phyloP scores from a whole-genome alignment of 2,797 vertebrate species.

The Erpetoichthys calabaricus region DNA sequence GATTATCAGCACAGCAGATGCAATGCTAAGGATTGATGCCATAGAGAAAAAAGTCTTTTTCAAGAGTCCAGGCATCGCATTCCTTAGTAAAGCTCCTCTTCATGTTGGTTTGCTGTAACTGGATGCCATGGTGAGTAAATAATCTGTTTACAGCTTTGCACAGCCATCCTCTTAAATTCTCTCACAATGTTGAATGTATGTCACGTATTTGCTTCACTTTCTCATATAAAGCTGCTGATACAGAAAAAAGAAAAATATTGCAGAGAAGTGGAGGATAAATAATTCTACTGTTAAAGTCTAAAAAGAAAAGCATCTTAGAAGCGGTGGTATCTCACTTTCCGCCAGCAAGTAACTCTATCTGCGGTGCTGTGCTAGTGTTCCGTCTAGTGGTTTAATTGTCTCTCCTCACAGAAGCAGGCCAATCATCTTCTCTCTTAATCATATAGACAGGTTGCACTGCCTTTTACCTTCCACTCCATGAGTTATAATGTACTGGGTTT shows the following conservation, averaged over 20 bases:
- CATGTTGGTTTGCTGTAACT: conserved; percentile 24
- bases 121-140: not conserved
- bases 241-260: not conserved
- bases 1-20: conserved; percentile 62
- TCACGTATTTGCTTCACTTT: not conserved
- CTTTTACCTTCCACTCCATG: not conserved
- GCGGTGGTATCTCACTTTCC: conserved; percentile 3
- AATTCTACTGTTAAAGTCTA: no score
- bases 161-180: not conserved
- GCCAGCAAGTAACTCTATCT: conserved; percentile 31
- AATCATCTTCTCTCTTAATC: conserved; percentile 7
- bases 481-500: no score
- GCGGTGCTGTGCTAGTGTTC: conserved; percentile 35
- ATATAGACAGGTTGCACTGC: not conserved
- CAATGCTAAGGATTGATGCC: conserved; percentile 63
- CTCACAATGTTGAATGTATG: not conserved
- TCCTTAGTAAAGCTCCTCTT: conserved; percentile 27
- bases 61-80: conserved; percentile 75
- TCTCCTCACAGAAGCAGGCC: conserved; percentile 20
- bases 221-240: not conserved
- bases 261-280: not conserved
- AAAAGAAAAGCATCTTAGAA: not conserved
- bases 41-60: conserved; percentile 69
- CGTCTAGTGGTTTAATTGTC: conserved; percentile 33
- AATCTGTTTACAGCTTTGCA: not conserved